Evolutionary conservation across 1,140 invertebrate genomes (phyloP), one percentile per base, ranked within the genome.

Genomic region (Nasonia vitripennis): DNA sequence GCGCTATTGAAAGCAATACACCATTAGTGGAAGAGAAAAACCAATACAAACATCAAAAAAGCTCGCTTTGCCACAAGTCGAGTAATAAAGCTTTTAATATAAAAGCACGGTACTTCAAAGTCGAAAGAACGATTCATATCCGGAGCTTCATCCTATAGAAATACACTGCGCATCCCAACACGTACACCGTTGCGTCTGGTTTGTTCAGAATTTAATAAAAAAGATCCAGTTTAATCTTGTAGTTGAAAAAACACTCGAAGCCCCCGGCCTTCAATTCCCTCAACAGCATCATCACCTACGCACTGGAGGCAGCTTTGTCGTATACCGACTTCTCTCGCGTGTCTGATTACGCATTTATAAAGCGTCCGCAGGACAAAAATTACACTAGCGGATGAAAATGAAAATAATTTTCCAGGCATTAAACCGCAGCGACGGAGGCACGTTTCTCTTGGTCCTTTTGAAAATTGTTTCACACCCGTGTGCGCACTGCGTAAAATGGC

Each of bases 361-460:
- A 34, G 45, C 45, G 5, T 48, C 14, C 34, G 27, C 27, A 71
- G 23, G 11, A 34, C 27, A 48, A 14, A 34, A 68, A 51, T 62
- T 81, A 14, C 10, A n/a, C 27, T 17, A 1, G 1, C 2, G 75
- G 3, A 34, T 73, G 11, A 51, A 12, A 78, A 78, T 11, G n/a
- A 78, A 83, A 83, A 45, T 83, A 78, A 77, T 83, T 83, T 70
- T 78, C 34, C 41, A 45, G 62, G 55, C 12, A 78, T 75, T 83
- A 83, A 83, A 31, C 51, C n/a, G 62, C 48, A 12, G 37, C 2
- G 37, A 75, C 62, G 27, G 20, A 77, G 79, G 20, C 55, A 74
- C 55, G 51, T 67, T 48, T 41, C 23, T 77, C n/a, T 34, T 41
- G 37, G 11, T 81, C 31, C 2, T n/a, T 73, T 45, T 12, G 67